Percentiles rank a stretch among this genome's conserved stretches.
phyloP scores from a whole-genome alignment of 2,888 invertebrate genomes.

The Apamea crenata region DNA sequence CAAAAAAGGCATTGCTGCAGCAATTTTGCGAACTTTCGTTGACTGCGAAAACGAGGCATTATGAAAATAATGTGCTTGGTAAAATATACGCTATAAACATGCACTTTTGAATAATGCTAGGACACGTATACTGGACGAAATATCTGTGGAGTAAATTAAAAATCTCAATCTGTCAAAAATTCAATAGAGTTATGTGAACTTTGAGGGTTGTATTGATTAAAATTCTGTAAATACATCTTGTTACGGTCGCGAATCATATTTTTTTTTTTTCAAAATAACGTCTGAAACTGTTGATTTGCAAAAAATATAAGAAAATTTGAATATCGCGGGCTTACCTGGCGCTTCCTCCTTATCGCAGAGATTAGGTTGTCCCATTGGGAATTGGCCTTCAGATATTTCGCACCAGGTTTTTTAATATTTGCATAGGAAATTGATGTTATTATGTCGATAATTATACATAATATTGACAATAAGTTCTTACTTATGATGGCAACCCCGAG shows the following conservation, averaged over 20 bases:
- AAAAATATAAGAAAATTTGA: not conserved
- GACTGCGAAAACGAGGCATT: not conserved
- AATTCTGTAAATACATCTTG: not conserved
- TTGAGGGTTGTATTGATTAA: not conserved
- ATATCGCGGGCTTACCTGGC: too few relatives aligned
- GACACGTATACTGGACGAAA: not conserved
- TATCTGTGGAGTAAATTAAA: not conserved
- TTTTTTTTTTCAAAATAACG: not conserved
- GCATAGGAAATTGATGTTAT: not conserved
- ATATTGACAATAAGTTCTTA: not conserved
- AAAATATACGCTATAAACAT: conserved; percentile 7
- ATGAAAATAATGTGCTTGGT: not conserved
- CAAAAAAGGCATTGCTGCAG: not conserved
- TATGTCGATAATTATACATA: not conserved
- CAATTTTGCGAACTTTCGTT: not conserved
- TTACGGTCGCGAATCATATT: not conserved
- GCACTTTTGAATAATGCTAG: not conserved
- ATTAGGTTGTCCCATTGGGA: not conserved
- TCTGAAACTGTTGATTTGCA: not conserved
- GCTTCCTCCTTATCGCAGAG: not conserved
- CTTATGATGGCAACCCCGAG: not conserved
- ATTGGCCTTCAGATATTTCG: not conserved
- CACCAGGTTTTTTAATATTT: not conserved
- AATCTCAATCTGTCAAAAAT: not conserved
- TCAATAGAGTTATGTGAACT: not conserved